These are phyloP conservation scores for Halcyon senegalensis DNA, from an alignment of 2,113 vertebrate genomes.

Conservation along the genomic window DNA sequence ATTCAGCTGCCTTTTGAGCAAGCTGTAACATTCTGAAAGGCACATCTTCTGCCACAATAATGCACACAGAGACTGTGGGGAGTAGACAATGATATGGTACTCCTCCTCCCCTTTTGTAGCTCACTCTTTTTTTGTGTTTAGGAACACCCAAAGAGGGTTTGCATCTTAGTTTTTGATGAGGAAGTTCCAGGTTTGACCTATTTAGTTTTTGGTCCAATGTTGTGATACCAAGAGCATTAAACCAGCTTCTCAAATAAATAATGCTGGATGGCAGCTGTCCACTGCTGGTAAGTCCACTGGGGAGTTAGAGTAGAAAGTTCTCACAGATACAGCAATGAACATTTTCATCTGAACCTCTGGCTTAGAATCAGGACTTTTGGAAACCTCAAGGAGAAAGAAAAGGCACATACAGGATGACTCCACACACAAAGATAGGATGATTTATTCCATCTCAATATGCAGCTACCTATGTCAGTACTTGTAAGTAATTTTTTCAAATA, in stretches of 20 bases:
- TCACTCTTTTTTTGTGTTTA: not conserved
- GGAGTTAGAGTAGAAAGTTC: not conserved
- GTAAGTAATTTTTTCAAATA: not conserved
- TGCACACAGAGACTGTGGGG: not conserved
- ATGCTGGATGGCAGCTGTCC: not conserved
- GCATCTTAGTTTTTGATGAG: not conserved
- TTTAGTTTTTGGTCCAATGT: not conserved
- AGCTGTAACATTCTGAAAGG: not conserved
- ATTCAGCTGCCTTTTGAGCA: not conserved
- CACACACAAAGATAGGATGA: not conserved
- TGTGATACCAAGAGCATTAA: not conserved
- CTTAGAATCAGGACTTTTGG: not conserved
- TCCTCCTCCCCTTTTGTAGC: not conserved
- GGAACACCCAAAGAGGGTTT: not conserved
- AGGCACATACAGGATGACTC: not conserved
- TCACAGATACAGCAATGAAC: not conserved
- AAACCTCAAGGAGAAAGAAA: not conserved
- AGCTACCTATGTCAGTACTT: not conserved
- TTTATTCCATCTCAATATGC: not conserved
- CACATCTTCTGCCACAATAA: not conserved
- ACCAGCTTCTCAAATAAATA: not conserved
- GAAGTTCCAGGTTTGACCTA: not conserved
- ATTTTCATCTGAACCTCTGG: not conserved
- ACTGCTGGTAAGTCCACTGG: not conserved
- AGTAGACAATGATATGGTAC: rapidly evolving